Base-by-base conservation (phyloP, 53 echinoderm and acorn worm species). In the Stichopus horrens region DNA sequence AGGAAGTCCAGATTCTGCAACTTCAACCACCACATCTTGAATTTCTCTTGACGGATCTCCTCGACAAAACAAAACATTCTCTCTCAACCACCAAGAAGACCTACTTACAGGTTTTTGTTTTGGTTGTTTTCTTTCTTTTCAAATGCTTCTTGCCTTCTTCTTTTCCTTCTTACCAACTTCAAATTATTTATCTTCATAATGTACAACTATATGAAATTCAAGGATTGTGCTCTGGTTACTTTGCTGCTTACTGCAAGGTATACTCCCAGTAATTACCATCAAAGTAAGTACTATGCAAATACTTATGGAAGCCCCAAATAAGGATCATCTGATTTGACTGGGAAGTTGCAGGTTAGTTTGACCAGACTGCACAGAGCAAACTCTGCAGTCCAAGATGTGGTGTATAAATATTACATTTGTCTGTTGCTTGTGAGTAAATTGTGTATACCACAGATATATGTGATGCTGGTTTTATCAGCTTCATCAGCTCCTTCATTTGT, bases 11-110 rank as follows among this genome's bases (percentile, higher is more conserved):
- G 37, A 94, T 94, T 9, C 88, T 96, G 4, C 89, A 94, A 86
- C 93, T 99, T 53, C 93, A 93, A 51, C 93, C 96, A 13, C 80
- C 93, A 23, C 92, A 96, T 88, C 89, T 96, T 20, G 93, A 91
- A 76, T 94, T 99, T 52, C 93, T 99, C 13, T 89, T 99, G 54
- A 89, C 92, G 55, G 99, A 99, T 76, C 91, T 99, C 7, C 88
- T 88, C 53, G 56, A 52, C 60, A 99, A 99, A 56, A 67, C 95
- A 67, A 94, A 99, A 22, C 99, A 99, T 51, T 91, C 94, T 59
- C 91, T 99, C 14, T 73, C 90, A 13, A 91, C 93, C 21, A 80
- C 90, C 7, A 83, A 92, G 7, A 89, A 93, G 66, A 95, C 92
- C 9, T 95, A 93, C 59, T 93, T 95, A 9, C 95, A 96, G 93